A percentile compares a stretch with the other conserved stretches of the same genome.
These are phyloP conservation scores for Venturia canescens DNA, from an alignment of 1,140 invertebrate genomes.

Conservation along the genomic window DNA sequence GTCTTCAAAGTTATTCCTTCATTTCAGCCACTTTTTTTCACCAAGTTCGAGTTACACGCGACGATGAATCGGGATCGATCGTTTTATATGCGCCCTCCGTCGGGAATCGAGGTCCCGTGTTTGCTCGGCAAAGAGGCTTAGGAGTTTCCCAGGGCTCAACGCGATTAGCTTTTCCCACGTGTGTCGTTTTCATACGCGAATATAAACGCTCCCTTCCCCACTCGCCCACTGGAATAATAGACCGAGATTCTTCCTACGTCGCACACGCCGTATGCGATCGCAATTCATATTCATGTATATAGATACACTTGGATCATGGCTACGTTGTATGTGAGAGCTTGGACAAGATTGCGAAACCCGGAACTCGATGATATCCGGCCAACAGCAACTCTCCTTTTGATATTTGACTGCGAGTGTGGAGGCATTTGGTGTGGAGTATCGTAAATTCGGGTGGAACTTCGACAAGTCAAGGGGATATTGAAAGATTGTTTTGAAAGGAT, in stretches of 20 bases:
- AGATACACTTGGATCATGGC: no score
- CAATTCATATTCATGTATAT: neutral
- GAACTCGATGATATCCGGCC: no score
- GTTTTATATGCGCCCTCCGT: neutral
- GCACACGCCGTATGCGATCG: neutral
- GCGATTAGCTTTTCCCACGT: constrained; percentile 15
- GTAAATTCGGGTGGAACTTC: no score
- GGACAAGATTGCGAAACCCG: no score
- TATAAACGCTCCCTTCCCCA: no score
- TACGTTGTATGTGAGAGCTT: no score
- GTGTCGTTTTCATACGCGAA: neutral
- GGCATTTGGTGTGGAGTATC: no score
- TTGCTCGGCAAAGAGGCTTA: constrained; percentile 6
- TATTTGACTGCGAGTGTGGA: no score
- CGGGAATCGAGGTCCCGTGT: neutral
- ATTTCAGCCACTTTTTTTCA: neutral
- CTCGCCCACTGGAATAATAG: neutral
- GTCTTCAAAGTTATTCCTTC: neutral
- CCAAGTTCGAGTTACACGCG: neutral
- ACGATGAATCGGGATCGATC: constrained; percentile 4
- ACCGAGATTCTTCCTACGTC: neutral
- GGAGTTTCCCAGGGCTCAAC: neutral
- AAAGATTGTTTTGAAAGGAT: no score
- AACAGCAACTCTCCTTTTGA: no score
- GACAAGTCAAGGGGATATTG: no score